Percentiles rank a stretch among this genome's conserved stretches.
These are phyloP conservation scores for human (Homo sapiens) DNA, from an alignment of 2,113 vertebrate genomes.

Conservation along the genomic window GRCh38 chr4:91400001-91400500, in stretches of 20 bases:
- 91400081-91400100: not conserved
- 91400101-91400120: not conserved
- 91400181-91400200: not conserved
- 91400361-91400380: not conserved
- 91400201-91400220: not conserved
- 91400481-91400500: not conserved
- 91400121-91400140: not conserved
- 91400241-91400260: not conserved
- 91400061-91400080: not conserved
- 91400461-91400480: not conserved
- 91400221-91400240: not conserved
- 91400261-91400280: not conserved
- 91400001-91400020: not conserved
- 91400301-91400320: slow-evolving; percentile 3
- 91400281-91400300: not conserved
- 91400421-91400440: not conserved
- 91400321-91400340: not conserved
- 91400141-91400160: not conserved
- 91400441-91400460: not conserved
- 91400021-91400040: not conserved
- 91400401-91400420: not conserved
- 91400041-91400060: not conserved
- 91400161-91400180: not conserved
- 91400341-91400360: not conserved
- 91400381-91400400: not conserved